phyloP scores from a whole-genome alignment of 2,113 vertebrate genomes.

The Ardeotis arabs region DNA sequence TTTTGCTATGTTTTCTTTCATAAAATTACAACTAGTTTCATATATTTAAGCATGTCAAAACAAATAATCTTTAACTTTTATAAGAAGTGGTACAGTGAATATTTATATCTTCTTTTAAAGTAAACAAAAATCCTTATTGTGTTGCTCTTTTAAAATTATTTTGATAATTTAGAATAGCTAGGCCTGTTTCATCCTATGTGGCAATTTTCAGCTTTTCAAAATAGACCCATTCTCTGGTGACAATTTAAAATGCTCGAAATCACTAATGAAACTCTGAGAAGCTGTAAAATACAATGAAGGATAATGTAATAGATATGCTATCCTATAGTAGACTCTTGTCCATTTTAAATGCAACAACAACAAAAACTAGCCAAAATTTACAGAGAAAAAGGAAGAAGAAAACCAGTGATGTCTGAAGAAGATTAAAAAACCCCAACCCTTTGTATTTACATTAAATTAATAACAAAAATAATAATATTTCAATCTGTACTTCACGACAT shows the following conservation, averaged over 20 bases:
- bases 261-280: not conserved
- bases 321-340: not conserved
- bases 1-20: not conserved
- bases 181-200: not conserved
- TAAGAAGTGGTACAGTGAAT: not conserved
- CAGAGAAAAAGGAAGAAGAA: not conserved
- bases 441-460: not conserved
- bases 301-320: not conserved
- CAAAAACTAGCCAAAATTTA: not conserved
- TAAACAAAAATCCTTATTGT: not conserved
- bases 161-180: not conserved
- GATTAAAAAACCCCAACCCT: not conserved
- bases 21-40: not conserved
- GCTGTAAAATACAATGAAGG: not conserved
- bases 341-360: not conserved
- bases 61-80: not conserved
- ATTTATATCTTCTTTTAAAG: not conserved
- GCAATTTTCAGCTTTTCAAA: not conserved
- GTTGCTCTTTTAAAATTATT: not conserved
- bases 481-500: not conserved
- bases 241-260: not conserved
- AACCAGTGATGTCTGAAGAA: not conserved
- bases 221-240: not conserved
- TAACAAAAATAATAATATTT: not conserved
- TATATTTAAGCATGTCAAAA: not conserved